Percentiles rank a stretch among this genome's conserved stretches.
These are phyloP conservation scores for Erithacus rubecula DNA, from an alignment of 2,797 vertebrate species.

Conservation along the genomic window DNA sequence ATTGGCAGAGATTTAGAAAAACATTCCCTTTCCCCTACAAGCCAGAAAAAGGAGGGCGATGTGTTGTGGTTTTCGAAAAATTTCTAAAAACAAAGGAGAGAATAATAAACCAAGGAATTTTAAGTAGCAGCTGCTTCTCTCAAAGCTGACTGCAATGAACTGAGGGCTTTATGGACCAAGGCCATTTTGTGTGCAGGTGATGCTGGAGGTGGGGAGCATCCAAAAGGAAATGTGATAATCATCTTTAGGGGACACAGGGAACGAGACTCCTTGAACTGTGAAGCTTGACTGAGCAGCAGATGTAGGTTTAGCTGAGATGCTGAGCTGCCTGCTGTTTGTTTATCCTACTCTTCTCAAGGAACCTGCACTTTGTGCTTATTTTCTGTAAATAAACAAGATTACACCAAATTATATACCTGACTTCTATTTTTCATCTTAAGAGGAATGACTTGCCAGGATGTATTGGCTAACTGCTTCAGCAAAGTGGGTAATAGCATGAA, in stretches of 20 bases:
- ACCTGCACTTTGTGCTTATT: constrained; percentile 32
- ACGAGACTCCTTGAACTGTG: rapidly evolving
- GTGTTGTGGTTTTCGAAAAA: background rate
- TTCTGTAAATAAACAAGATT: constrained; percentile 46
- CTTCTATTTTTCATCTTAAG: constrained; percentile 18
- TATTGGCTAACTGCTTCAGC: constrained; percentile 19
- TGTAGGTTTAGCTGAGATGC: background rate
- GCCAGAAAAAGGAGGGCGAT: rapidly evolving
- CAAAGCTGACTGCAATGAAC: background rate
- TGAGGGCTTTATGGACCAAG: background rate
- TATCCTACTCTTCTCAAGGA: background rate
- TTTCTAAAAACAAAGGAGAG: background rate
- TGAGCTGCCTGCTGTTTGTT: constrained; percentile 26
- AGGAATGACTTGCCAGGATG: background rate
- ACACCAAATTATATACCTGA: constrained; percentile 21
- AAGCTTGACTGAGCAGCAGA: background rate
- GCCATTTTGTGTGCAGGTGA: background rate
- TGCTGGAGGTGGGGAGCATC: background rate
- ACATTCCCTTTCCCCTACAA: background rate
- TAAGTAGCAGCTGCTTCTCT: background rate
- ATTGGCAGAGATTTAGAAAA: background rate
- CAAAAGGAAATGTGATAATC: background rate
- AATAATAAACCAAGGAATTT: background rate
- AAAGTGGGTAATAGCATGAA: constrained; percentile 17
- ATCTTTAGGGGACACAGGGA: background rate